phyloP scores from a whole-genome alignment of 2,113 vertebrate genomes.

The Coracopsis vasa region DNA sequence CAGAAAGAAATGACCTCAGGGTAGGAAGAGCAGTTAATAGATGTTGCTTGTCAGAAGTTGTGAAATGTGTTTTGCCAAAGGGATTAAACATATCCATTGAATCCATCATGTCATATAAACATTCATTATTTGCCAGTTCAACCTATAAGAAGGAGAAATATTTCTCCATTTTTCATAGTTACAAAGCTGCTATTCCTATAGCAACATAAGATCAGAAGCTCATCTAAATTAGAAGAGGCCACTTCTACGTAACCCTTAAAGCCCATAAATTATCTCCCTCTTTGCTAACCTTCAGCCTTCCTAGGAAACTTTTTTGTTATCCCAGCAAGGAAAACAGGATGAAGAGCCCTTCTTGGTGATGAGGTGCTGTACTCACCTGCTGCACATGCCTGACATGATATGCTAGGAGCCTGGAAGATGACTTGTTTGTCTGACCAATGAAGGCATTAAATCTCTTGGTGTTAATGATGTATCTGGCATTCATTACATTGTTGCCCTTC shows the following conservation, averaged over 20 bases:
- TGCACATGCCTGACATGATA: background rate
- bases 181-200: background rate
- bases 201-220: accelerated
- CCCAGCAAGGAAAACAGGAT: background rate
- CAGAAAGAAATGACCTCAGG: background rate
- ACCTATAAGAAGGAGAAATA: background rate
- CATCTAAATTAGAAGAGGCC: background rate
- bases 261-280: accelerated
- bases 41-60: constrained; percentile 6
- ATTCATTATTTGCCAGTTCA: background rate
- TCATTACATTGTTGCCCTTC: background rate
- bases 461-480: background rate
- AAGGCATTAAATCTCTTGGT: background rate
- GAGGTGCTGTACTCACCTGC: background rate
- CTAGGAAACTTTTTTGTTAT: background rate
- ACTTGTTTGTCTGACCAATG: background rate
- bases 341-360: background rate
- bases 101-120: background rate
- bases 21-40: constrained; percentile 12
- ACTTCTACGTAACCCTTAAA: background rate
- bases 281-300: background rate
- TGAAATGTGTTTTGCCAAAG: constrained; percentile 33
- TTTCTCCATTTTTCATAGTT: background rate
- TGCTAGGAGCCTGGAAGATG: background rate
- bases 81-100: background rate